Evolutionary conservation across 2,797 vertebrate species (phyloP), one percentile per base, ranked within the genome.

Genomic region (Capromys pilorides): DNA sequence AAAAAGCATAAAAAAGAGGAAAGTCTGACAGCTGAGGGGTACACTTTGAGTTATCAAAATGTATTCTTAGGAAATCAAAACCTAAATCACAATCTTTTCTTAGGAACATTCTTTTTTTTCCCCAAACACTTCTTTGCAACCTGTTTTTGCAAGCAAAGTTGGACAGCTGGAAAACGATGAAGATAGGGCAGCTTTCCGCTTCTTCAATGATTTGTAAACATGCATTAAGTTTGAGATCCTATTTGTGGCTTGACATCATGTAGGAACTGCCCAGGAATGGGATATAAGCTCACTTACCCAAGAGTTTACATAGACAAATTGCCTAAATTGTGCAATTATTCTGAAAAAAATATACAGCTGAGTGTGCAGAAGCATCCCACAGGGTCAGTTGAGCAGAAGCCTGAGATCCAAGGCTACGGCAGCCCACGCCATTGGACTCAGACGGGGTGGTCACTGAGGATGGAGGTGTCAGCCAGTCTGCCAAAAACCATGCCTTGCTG

Each of bases 381-480:
- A 7, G 7, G 24, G 61, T 36, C 7, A 0, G 18, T 0, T 39
- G 67, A 24, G 7, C 21, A 80, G 36, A 45, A 49, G 24, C 9
- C 36, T n/a, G 59, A 69, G 59, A 0, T 61, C 24, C 21, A 26
- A 5, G 41, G 39, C 39, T 28, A 8, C 2, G 6, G 45, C 24
- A 1, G 26, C 22, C 11, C 21, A 0, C 0, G 19, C 1, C 12
- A 3, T 6, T n/a, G 10, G 54, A 75, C 41, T 6, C 33, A 18
- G 51, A 10, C 18, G 0, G 12, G 24, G 61, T 0, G 5, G 0
- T 21, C 26, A 11, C 10, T 0, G 1, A 4, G 8, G 36, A 49
- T 2, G 13, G 8, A 4, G 28, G 31, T 16, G 1, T 45, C 33
- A 14, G 7, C 2, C 5, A 10, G 21, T 11, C 85, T 33, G 11